Base-by-base conservation (phyloP, 2,888 invertebrate genomes). In the Erpobdella octoculata region DNA sequence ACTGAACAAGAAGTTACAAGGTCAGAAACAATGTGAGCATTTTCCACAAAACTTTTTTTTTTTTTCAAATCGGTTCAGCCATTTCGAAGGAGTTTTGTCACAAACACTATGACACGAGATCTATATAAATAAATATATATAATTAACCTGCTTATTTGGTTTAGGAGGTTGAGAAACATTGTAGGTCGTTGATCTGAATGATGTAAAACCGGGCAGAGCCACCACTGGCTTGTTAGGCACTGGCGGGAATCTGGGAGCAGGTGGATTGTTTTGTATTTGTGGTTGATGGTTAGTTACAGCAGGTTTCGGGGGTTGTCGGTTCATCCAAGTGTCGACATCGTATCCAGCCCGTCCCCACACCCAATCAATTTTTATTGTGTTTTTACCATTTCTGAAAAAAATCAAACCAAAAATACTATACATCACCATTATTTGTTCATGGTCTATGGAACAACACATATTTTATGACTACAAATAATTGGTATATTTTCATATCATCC, bases 311-410 rank as follows among this genome's bases (percentile, higher is more conserved):
- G 31, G 31, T 28, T 41, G n/a, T 1, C 21, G 31, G 6, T 69
- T 46, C 58, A 69, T 48, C 69, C 69, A 69, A 18, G 69, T 53
- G 21, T 58, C 69, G 21, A 69, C 69, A 12, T 53, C 58, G 69
- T 69, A 69, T 33, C 58, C 69, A 2, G 69, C 58, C 25, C 58
- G 58, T n/a, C 69, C 69, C 69, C 69, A 69, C 0, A 58, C 69
- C 69, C 69, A 69, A 28, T 69, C 69, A 4, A 69, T 58, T 48
- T 69, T 58, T 0, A 69, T 37, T n/a, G 69, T 69, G n/a, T 53
- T 36, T 25, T 53, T 53, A 2, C 53, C 31, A 46, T 53, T 53
- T 33, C 21, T 65, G 65, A 18, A 62, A 1, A 8, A 28, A 12
- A 6, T 6, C 15, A 33, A 59, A 25, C 4, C 2, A 59, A 59